phyloP scores from a whole-genome alignment of 1,140 invertebrate species.

The Ruditapes philippinarum region DNA sequence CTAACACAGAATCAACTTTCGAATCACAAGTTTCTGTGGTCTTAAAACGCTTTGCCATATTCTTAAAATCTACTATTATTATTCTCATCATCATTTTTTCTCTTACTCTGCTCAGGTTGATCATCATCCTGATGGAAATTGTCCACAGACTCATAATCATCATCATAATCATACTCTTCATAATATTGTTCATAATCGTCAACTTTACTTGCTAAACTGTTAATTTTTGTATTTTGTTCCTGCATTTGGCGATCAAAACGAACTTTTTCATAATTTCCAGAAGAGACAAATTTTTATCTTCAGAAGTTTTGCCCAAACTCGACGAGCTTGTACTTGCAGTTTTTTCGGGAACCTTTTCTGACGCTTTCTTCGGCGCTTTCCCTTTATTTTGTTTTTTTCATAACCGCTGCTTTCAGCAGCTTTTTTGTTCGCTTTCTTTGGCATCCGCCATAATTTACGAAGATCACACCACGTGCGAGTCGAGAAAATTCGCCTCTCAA shows the following conservation, averaged over 20 bases:
- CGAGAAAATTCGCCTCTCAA: too few relatives aligned
- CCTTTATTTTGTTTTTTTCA: too few relatives aligned
- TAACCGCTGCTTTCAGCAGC: too few relatives aligned
- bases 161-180: background rate
- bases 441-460: too few relatives aligned
- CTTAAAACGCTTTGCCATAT: slow-evolving; percentile 24
- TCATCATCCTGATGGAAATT: background rate
- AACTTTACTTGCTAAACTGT: background rate
- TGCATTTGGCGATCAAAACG: background rate
- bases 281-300: too few relatives aligned
- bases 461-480: too few relatives aligned
- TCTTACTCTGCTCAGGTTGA: background rate
- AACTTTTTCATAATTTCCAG: too few relatives aligned
- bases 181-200: background rate
- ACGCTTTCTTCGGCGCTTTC: too few relatives aligned
- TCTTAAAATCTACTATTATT: slow-evolving; percentile 29
- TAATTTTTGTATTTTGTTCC: background rate
- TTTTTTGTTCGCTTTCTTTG: too few relatives aligned
- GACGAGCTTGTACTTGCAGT: too few relatives aligned
- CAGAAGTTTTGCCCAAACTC: too few relatives aligned
- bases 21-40: background rate
- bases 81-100: background rate
- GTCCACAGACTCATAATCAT: background rate
- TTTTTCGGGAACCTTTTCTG: too few relatives aligned
- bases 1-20: background rate